Base-by-base conservation (phyloP, 2,888 invertebrate species). In the Machimus atricapillus region DNA sequence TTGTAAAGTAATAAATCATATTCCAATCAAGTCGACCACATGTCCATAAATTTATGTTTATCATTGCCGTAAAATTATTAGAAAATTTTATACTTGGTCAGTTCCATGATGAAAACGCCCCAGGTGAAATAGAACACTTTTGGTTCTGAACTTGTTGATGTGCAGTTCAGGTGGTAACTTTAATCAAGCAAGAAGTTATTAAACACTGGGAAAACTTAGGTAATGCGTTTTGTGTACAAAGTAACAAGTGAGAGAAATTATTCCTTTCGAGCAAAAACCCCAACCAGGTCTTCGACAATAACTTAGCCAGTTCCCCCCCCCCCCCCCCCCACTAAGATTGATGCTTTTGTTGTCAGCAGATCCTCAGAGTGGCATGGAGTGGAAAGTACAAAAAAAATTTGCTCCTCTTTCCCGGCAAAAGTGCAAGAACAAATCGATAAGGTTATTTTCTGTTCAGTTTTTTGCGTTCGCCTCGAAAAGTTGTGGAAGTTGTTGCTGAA, bases 351-450 rank as follows among this genome's bases (percentile, higher is more conserved):
- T 66, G 66, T 66, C 66, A 66, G 66, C 66, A 66, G 66, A 66
- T 66, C 27, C 27, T 66, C 27, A 12, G 19, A 78, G 12, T 43
- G 40, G 78, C 12, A 46, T 16, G 43, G 14, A 16, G 43, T 46
- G 14, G 43, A 46, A 16, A 46, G 19, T 12, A 37, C n/a, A 19
- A 43, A n/a, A 43, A 78, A 78, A 76, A 76, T 5, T 8, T 37
- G 19, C 40, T 78, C 19, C 23, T 23, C 66, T 19, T 66, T 66
- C 27, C 40, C 23, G 12, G 0, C 23, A 14, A 78, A 43, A 78
- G 66, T 78, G 40, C 40, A 66, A 78, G 19, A 19, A 43, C 46
- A 78, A 78, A 78, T 43, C 78, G 78, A 78, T 78, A 78, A 78
- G 43, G 43, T 43, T 43, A 78, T 78, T 78, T 66, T 66, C 66